These are phyloP conservation scores for Oophaga pumilio DNA, from an alignment of 2,113 vertebrate genomes.

Conservation along the genomic window DNA sequence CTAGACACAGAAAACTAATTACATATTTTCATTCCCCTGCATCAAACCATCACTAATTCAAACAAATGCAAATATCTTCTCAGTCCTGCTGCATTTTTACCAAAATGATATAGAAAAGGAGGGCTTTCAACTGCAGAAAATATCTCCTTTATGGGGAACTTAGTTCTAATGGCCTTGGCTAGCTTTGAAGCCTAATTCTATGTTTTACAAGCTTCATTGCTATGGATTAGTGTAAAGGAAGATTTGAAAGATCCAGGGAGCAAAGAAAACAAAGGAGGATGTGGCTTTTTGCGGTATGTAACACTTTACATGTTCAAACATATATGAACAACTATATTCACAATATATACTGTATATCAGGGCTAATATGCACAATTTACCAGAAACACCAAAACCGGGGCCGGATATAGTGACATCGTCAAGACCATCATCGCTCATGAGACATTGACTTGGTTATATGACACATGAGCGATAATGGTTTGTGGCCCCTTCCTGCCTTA, in stretches of 20 bases:
- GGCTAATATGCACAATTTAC: no score
- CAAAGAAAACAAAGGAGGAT: not conserved
- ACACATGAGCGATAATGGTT: no score
- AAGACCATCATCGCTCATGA: no score
- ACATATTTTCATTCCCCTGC: constrained; percentile 54
- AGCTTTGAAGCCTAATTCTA: constrained; percentile 57
- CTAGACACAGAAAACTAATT: constrained; percentile 22
- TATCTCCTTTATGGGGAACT: constrained; percentile 46
- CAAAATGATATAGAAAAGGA: constrained; percentile 9
- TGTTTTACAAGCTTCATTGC: constrained; percentile 19
- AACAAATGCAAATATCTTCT: constrained; percentile 53
- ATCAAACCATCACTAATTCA: constrained; percentile 52
- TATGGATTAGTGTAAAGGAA: not conserved
- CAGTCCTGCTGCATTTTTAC: not conserved
- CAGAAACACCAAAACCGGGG: no score
- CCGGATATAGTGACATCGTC: no score
- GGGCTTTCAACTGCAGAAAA: constrained; percentile 49
- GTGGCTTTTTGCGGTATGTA: not conserved
- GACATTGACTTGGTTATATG: no score
- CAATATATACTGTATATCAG: no score
- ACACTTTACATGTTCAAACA: no score
- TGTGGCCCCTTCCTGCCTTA: no score
- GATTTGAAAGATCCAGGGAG: not conserved
- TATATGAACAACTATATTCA: no score
- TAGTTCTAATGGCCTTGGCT: constrained; percentile 54